These are phyloP conservation scores for Acanthurus tractus DNA, from an alignment of 2,797 vertebrate species.

Conservation along the genomic window DNA sequence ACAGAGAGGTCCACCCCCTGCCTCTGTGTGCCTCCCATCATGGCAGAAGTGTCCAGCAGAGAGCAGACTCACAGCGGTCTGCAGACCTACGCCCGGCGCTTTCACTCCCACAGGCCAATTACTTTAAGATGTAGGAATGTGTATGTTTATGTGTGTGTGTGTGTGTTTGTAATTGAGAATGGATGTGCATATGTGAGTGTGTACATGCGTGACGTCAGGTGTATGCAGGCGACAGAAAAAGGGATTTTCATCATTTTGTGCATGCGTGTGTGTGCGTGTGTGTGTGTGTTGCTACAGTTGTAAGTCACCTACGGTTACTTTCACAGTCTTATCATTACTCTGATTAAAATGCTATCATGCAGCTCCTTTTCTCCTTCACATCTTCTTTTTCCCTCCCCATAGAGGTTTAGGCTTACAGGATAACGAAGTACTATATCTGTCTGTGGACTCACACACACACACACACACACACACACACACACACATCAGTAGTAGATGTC, in stretches of 20 bases:
- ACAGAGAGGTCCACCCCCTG: conserved; percentile 29
- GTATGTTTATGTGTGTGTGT: not conserved
- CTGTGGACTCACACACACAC: conserved; percentile 13
- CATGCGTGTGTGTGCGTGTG: conserved; percentile 13
- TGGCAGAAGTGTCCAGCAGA: conserved; percentile 71
- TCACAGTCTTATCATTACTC: not conserved
- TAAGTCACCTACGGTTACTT: conserved; percentile 22
- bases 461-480: conserved; percentile 18
- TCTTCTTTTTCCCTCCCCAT: conserved; percentile 39
- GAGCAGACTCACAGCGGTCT: conserved; percentile 67
- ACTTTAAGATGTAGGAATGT: conserved; percentile 42
- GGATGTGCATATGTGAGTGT: not conserved
- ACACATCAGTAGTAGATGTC: conserved; percentile 17
- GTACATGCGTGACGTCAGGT: conserved; percentile 23
- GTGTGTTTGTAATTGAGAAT: not conserved
- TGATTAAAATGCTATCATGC: conserved; percentile 54
- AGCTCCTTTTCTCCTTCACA: conserved; percentile 43
- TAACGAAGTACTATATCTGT: conserved; percentile 51
- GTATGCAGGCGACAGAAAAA: conserved; percentile 36
- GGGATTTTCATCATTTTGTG: conserved; percentile 5
- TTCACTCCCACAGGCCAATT: conserved; percentile 34
- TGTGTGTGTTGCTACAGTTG: conserved; percentile 6
- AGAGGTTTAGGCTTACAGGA: conserved; percentile 17
- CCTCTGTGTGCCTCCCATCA: conserved; percentile 28
- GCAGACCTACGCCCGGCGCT: conserved; percentile 15